A percentile compares a stretch with the other conserved stretches of the same genome.
Conservation (phyloP, 2,888 invertebrate genomes). For the Euclidia mi region DNA sequence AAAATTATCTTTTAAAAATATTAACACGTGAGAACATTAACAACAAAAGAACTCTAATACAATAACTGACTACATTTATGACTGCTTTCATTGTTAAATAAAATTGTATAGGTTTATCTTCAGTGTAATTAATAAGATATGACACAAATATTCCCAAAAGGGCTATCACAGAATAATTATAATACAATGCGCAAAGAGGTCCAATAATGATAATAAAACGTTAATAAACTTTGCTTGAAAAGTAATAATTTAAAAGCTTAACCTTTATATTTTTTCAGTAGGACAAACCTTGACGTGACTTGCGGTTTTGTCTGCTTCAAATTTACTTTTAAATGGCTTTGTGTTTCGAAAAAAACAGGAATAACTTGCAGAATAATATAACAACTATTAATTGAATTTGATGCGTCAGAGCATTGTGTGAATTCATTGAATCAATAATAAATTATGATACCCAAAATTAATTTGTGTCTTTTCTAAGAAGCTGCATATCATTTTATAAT, state of each 20-base stretch:
- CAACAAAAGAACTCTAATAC: no score
- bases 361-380: no score
- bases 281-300: slow-evolving; percentile 34
- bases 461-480: no score
- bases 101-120: slow-evolving; percentile 8
- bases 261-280: slow-evolving; percentile 56
- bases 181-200: slow-evolving; percentile 49
- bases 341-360: not conserved
- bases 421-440: no score
- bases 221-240: slow-evolving; percentile 56
- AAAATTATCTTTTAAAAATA: no score
- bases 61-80: no score
- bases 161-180: slow-evolving; percentile 43
- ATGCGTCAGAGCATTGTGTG: no score
- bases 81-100: no score
- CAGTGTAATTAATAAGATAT: slow-evolving; percentile 21
- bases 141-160: slow-evolving; percentile 30
- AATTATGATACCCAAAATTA: no score
- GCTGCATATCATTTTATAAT: no score
- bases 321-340: slow-evolving; percentile 24
- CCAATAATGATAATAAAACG: slow-evolving; percentile 59
- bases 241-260: slow-evolving; percentile 57
- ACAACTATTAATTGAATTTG: no score
- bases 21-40: no score
- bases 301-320: slow-evolving; percentile 29